Percentiles rank a stretch among this genome's conserved stretches.
These are phyloP conservation scores for Solen grandis DNA, from an alignment of 1,140 invertebrate species.

Conservation along the genomic window DNA sequence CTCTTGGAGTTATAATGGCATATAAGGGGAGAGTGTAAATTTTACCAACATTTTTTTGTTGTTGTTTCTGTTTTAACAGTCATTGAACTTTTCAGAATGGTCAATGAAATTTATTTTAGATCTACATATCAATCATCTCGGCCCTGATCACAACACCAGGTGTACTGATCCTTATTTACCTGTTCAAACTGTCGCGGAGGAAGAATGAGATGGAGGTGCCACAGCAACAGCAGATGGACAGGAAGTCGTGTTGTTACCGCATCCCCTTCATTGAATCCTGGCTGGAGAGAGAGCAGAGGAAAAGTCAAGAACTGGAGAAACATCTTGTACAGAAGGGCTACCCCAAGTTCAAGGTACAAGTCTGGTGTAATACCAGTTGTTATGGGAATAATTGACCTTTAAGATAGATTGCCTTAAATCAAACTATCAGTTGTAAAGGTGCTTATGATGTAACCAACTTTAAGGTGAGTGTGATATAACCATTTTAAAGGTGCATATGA, in stretches of 20 bases:
- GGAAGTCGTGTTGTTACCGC: not conserved
- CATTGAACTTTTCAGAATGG: constrained; percentile 38
- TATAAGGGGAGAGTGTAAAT: too few relatives aligned
- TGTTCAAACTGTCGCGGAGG: constrained; percentile 61
- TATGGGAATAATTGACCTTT: too few relatives aligned
- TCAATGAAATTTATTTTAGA: constrained; percentile 37
- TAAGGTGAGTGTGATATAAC: too few relatives aligned
- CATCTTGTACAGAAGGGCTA: constrained; percentile 34
- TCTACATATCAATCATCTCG: constrained; percentile 58
- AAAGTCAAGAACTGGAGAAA: constrained; percentile 44
- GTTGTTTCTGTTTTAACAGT: too few relatives aligned
- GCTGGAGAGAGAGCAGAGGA: constrained; percentile 38
- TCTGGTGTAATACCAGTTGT: not conserved
- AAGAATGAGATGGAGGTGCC: not conserved
- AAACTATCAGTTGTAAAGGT: too few relatives aligned
- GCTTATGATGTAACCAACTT: too few relatives aligned
- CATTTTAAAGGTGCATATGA: too few relatives aligned
- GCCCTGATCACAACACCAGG: constrained; percentile 57
- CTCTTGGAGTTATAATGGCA: too few relatives aligned
- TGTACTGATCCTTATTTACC: constrained; percentile 56
- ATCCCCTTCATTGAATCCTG: constrained; percentile 25
- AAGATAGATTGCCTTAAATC: too few relatives aligned
- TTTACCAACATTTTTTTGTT: too few relatives aligned
- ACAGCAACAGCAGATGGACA: not conserved
- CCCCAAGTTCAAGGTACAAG: constrained; percentile 25